Evolutionary conservation across 1,140 invertebrate genomes (phyloP).

Genomic region (Megathymus violae): DNA sequence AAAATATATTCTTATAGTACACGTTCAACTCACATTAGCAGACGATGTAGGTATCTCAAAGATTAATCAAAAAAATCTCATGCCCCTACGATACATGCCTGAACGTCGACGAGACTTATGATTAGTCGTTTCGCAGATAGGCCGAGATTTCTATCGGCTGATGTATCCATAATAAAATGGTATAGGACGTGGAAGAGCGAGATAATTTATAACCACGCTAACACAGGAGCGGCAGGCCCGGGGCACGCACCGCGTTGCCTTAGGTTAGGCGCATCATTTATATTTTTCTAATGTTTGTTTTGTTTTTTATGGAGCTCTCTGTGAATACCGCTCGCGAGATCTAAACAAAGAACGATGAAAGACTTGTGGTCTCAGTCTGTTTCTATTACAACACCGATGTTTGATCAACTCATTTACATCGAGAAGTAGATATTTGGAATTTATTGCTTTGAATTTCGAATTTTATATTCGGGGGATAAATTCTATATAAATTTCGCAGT

Average conservation of each 20-base stretch:
- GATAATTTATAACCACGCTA: constrained; percentile 77
- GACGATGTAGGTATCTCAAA: constrained; percentile 14
- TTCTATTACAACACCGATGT: constrained; percentile 67
- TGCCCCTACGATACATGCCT: constrained; percentile 20
- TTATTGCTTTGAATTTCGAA: constrained; percentile 12
- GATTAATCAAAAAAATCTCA: constrained; percentile 29
- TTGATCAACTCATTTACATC: constrained; percentile 76
- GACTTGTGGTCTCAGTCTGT: constrained; percentile 69
- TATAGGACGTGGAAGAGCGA: constrained; percentile 69
- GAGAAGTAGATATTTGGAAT: constrained; percentile 51
- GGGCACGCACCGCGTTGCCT: constrained; percentile 70
- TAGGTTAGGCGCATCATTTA: constrained; percentile 79
- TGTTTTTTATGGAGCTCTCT: constrained; percentile 70
- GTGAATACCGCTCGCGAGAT: constrained; percentile 67
- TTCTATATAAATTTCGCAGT: too few relatives aligned
- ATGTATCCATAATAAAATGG: constrained; percentile 77
- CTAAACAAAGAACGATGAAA: constrained; percentile 79
- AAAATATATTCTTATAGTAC: neutral
- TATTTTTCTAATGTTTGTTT: constrained; percentile 80
- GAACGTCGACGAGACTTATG: constrained; percentile 59
- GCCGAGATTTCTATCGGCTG: constrained; percentile 67
- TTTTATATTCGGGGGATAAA: neutral
- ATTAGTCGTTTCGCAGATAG: constrained; percentile 62
- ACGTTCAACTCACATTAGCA: neutral
- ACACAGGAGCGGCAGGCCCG: constrained; percentile 60